phyloP scores from a whole-genome alignment of 37 sponge, comb jelly and placozoan genomes.

The Mnemiopsis leidyi region DNA sequence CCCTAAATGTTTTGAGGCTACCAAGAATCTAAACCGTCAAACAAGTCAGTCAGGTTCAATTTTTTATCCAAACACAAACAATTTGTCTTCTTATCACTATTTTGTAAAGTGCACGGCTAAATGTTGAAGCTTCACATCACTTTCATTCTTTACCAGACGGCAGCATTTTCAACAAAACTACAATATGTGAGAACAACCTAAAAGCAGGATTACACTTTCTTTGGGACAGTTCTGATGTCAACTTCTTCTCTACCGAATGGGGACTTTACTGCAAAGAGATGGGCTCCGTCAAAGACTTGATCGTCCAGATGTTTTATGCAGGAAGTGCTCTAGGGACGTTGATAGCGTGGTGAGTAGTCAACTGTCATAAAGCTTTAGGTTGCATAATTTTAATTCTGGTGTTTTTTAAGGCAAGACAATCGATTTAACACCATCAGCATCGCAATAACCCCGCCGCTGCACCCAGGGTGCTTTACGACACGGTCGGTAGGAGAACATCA shows the following conservation, averaged over 20 bases:
- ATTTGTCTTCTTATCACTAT: too few relatives aligned
- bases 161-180: not conserved
- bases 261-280: not conserved
- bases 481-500: not conserved
- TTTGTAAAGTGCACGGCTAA: too few relatives aligned
- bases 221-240: not conserved
- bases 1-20: not conserved
- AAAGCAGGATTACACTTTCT: slow-evolving; percentile 4
- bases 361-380: too few relatives aligned
- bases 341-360: not conserved
- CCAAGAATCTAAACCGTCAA: not conserved
- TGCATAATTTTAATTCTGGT: too few relatives aligned
- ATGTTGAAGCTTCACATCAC: too few relatives aligned
- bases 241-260: slow-evolving; percentile 44
- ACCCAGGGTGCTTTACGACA: not conserved
- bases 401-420: too few relatives aligned
- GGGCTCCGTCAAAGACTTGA: not conserved
- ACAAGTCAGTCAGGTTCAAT: not conserved
- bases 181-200: not conserved
- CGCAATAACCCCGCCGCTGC: too few relatives aligned
- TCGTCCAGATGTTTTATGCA: not conserved
- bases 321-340: not conserved
- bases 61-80: too few relatives aligned
- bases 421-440: too few relatives aligned
- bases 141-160: too few relatives aligned